Evolutionary conservation across 2,797 vertebrate genomes (phyloP).

Genomic region (Melanotaenia parkinsoni): DNA sequence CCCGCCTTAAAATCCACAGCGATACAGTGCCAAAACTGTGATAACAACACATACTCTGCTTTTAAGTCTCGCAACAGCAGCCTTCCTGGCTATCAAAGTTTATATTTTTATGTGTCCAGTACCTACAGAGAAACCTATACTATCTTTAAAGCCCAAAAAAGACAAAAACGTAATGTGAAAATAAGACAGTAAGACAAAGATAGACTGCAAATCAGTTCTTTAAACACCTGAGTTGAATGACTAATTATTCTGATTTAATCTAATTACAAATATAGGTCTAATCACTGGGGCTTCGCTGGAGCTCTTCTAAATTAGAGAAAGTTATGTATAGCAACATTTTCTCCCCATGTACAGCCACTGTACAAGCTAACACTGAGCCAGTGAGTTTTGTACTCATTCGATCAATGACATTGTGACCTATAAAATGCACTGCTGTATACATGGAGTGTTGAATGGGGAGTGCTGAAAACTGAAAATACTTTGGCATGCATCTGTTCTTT

Average conservation of each 20-base stretch:
- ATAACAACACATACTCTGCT: slow-evolving; percentile 11
- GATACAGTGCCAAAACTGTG: not conserved
- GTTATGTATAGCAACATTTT: slow-evolving; percentile 47
- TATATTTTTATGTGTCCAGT: not conserved
- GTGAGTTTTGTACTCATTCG: slow-evolving; percentile 32
- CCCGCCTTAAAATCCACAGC: not conserved
- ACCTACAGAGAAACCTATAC: not conserved
- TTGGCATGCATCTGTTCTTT: slow-evolving; percentile 25
- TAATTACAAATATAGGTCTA: slow-evolving; percentile 67
- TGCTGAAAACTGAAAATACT: slow-evolving; percentile 30
- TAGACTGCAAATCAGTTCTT: slow-evolving; percentile 52
- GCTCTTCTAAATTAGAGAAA: slow-evolving; percentile 40
- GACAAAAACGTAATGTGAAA: slow-evolving; percentile 15
- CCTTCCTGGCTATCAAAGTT: not conserved
- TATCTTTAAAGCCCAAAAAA: slow-evolving; percentile 1
- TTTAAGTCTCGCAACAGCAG: not conserved
- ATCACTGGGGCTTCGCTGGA: slow-evolving; percentile 42
- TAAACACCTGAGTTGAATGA: slow-evolving; percentile 64
- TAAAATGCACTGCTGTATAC: slow-evolving; percentile 23
- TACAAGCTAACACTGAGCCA: not conserved
- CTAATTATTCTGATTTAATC: slow-evolving; percentile 71
- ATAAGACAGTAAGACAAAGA: slow-evolving; percentile 21
- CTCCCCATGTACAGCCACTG: not conserved
- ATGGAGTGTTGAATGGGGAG: slow-evolving; percentile 15
- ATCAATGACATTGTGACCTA: slow-evolving; percentile 37